Percentiles rank a stretch among this genome's conserved stretches.
Conservation (phyloP, 2,113 vertebrate genomes). For the Albula glossodonta region DNA sequence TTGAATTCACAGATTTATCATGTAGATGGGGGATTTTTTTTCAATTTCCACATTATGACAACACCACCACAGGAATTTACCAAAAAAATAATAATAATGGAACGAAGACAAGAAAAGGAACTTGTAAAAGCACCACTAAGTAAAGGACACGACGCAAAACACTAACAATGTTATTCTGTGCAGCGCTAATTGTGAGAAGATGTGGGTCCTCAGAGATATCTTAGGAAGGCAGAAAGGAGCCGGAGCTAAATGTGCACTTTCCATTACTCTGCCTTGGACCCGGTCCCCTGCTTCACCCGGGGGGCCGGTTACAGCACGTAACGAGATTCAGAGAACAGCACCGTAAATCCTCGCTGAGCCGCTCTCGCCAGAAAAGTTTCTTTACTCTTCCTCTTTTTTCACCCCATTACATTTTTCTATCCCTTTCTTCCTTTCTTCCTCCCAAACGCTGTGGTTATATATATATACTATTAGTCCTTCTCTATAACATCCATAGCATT, state of each 20-base stretch:
- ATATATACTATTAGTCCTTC: not conserved
- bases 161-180: not conserved
- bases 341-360: not conserved
- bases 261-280: not conserved
- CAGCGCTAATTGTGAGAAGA: not conserved
- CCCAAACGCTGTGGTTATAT: not conserved
- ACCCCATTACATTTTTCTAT: not conserved
- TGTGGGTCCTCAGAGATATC: not conserved
- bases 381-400: not conserved
- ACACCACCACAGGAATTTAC: not conserved
- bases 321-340: not conserved
- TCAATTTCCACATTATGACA: not conserved
- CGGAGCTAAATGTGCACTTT: not conserved
- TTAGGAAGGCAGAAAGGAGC: not conserved
- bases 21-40: not conserved
- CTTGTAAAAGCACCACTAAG: not conserved
- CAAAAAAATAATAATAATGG: not conserved
- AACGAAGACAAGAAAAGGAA: not conserved
- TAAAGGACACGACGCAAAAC: not conserved
- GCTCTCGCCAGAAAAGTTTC: not conserved
- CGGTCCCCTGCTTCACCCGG: not conserved
- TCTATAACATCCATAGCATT: not conserved
- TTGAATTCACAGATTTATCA: not conserved
- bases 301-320: not conserved
- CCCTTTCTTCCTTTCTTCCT: not conserved